Evolutionary conservation across 2,113 vertebrate species (phyloP).

Genomic region (Chloebia gouldiae): DNA sequence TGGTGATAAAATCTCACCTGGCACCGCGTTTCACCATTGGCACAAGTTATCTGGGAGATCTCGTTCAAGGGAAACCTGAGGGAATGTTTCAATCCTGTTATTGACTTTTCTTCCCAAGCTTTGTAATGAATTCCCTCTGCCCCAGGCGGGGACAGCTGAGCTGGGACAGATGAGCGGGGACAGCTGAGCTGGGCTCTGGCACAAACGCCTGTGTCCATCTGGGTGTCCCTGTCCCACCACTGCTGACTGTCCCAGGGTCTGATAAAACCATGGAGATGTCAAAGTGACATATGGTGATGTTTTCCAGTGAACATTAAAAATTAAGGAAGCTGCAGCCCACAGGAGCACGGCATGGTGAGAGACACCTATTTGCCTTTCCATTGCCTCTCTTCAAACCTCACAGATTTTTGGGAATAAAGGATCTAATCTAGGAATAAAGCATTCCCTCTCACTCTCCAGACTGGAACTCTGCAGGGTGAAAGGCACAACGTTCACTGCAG

Average conservation of each 20-base stretch:
- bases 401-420: background rate
- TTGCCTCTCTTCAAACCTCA: background rate
- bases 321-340: background rate
- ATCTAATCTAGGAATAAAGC: background rate
- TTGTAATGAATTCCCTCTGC: background rate
- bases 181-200: background rate
- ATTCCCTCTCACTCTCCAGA: background rate
- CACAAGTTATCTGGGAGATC: background rate
- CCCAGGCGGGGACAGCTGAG: background rate
- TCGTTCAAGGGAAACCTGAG: background rate
- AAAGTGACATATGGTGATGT: accelerated
- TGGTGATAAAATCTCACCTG: background rate
- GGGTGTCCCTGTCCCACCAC: background rate
- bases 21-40: background rate
- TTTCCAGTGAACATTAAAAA: background rate
- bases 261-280: accelerated
- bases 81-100: background rate
- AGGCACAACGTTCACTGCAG: background rate
- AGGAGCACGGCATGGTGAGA: accelerated
- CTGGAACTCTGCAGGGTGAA: background rate
- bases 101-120: background rate
- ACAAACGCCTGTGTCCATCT: background rate
- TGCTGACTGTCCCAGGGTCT: background rate
- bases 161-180: background rate
- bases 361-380: accelerated